Evolutionary conservation across 2,113 vertebrate genomes (phyloP).

Genomic region (Poeciliopsis turrubarensis): DNA sequence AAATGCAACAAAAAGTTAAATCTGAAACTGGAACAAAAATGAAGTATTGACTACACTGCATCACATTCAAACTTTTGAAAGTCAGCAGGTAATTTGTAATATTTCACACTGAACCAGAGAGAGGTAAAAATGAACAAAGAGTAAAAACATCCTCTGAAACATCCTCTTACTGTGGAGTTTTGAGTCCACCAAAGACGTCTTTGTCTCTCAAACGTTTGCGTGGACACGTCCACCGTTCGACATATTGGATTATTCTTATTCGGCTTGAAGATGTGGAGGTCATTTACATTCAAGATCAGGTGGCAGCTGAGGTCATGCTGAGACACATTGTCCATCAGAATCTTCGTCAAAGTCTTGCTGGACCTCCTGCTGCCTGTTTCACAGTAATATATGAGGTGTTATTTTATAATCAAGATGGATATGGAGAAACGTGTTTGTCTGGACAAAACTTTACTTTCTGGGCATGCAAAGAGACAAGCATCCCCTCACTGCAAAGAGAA

Average conservation of each 20-base stretch:
- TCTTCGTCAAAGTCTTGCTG: conserved; percentile 7
- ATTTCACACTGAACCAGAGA: background rate
- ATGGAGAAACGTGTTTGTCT: conserved; percentile 8
- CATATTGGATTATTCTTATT: conserved; percentile 23
- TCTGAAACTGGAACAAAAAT: background rate
- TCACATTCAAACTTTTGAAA: background rate
- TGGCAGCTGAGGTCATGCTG: conserved; percentile 34
- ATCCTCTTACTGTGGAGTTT: background rate
- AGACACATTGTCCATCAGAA: conserved; percentile 47
- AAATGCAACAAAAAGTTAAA: background rate
- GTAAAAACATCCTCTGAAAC: no score
- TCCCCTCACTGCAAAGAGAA: background rate
- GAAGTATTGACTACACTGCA: background rate
- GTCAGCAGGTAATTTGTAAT: background rate
- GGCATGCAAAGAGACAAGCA: background rate
- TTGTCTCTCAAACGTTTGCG: background rate
- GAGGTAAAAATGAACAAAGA: background rate
- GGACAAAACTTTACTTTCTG: background rate
- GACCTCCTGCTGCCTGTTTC: conserved; percentile 2
- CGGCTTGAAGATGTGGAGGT: background rate
- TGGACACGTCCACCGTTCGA: conserved; percentile 16
- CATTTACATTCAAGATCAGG: conserved; percentile 48
- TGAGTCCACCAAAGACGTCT: background rate
- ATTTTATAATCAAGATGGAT: conserved; percentile 42
- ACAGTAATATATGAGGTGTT: conserved; percentile 44